Evolutionary conservation across 2,797 vertebrate species (phyloP).

Genomic region (Champsocephalus esox): DNA sequence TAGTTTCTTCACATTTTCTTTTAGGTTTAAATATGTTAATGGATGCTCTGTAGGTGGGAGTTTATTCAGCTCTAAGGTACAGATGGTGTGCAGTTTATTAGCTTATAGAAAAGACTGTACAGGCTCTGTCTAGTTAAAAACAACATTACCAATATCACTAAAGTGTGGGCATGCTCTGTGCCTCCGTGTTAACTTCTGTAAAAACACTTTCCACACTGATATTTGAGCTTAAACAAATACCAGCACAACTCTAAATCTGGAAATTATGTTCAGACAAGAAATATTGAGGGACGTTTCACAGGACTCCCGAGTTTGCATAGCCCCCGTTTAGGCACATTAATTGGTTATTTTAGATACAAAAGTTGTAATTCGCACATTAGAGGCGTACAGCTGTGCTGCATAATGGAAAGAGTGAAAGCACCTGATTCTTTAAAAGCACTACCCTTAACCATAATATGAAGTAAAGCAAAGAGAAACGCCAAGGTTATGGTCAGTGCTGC

Average conservation of each 20-base stretch:
- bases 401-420: slow-evolving; percentile 47
- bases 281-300: slow-evolving; percentile 71
- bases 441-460: slow-evolving; percentile 25
- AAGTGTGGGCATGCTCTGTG: slow-evolving; percentile 28
- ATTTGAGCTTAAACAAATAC: slow-evolving; percentile 78
- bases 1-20: slow-evolving; percentile 16
- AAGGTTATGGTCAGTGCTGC: slow-evolving; percentile 31
- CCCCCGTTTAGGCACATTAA: slow-evolving; percentile 66
- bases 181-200: slow-evolving; percentile 53
- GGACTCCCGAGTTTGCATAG: slow-evolving; percentile 71
- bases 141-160: slow-evolving; percentile 45
- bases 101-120: slow-evolving; percentile 14
- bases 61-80: slow-evolving; percentile 43
- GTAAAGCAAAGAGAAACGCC: slow-evolving; percentile 42
- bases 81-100: slow-evolving; percentile 50
- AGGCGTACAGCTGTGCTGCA: slow-evolving; percentile 42
- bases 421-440: slow-evolving; percentile 52
- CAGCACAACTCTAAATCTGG: slow-evolving; percentile 59
- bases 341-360: slow-evolving; percentile 63
- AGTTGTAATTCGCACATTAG: slow-evolving; percentile 33
- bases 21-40: slow-evolving; percentile 22
- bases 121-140: slow-evolving; percentile 51
- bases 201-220: slow-evolving; percentile 68
- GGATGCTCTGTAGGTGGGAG: slow-evolving; percentile 44
- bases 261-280: slow-evolving; percentile 73